Evolutionary conservation across 2,888 invertebrate genomes (phyloP).

Genomic region (Corythucha ciliata): DNA sequence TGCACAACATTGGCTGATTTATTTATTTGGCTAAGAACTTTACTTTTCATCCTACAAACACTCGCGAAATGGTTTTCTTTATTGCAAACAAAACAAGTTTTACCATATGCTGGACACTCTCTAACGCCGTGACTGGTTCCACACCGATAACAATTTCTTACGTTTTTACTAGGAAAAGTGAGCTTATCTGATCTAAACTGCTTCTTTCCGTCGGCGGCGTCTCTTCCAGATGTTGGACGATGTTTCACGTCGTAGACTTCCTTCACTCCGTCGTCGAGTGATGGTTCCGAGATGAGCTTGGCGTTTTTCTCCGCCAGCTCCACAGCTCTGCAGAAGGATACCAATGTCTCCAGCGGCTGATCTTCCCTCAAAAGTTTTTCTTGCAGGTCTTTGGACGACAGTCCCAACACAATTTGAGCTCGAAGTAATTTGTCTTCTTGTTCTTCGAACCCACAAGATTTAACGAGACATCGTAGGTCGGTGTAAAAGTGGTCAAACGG

Average conservation of each 20-base stretch:
- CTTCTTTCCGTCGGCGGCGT: neutral
- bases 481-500: conserved; percentile 4
- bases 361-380: neutral
- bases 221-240: neutral
- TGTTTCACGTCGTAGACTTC: neutral
- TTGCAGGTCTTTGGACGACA: neutral
- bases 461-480: neutral
- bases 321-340: neutral
- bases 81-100: neutral
- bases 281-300: neutral
- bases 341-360: neutral
- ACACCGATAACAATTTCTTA: conserved; percentile 1
- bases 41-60: conserved; percentile 5
- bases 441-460: conserved; percentile 1
- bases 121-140: neutral
- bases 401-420: conserved; percentile 5
- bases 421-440: conserved; percentile 7
- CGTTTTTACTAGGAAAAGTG: conserved; percentile 1
- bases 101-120: conserved; percentile 3
- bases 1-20: neutral
- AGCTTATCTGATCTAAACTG: no score
- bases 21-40: neutral
- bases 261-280: conserved; percentile 3
- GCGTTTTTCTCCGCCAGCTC: conserved; percentile 3
- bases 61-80: neutral